Percentiles rank a stretch among this genome's conserved stretches.
Conservation (phyloP, 2,113 vertebrate species). For the Poicephalus meyeri region DNA sequence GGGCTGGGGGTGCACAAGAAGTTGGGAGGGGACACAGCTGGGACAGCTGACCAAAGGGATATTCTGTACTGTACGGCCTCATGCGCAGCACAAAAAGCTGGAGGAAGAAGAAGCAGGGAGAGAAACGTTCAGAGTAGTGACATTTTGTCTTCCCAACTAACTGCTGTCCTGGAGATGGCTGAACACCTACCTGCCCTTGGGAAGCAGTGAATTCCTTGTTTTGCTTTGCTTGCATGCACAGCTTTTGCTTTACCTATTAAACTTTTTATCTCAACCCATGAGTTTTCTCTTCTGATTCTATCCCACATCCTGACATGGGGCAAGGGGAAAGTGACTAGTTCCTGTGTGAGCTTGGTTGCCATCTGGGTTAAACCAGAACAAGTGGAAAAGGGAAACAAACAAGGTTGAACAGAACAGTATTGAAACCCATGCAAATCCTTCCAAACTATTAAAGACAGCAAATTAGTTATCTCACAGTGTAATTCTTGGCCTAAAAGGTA, state of each 20-base stretch:
- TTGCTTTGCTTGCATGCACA: neutral
- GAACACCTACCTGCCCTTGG: neutral
- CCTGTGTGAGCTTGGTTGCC: too few relatives aligned
- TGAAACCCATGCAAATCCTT: neutral
- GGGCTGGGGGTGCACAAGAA: neutral
- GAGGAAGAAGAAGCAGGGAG: neutral
- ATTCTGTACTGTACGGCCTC: neutral
- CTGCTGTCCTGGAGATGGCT: neutral
- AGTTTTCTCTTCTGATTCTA: neutral
- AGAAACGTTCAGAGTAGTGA: neutral
- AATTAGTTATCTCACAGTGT: neutral
- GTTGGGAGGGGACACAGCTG: neutral
- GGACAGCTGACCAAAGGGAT: neutral
- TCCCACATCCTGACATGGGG: neutral
- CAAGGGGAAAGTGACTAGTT: neutral
- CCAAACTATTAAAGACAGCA: neutral
- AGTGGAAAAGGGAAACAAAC: neutral
- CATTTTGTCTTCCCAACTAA: neutral
- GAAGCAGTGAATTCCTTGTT: neutral
- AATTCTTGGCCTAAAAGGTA: neutral
- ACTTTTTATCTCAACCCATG: too few relatives aligned
- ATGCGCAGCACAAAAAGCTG: neutral
- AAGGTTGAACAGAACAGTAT: neutral
- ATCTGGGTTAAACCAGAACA: neutral
- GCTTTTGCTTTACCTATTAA: neutral